Conservation (phyloP, 1,140 invertebrate species). For the Drosophila leontia region DNA sequence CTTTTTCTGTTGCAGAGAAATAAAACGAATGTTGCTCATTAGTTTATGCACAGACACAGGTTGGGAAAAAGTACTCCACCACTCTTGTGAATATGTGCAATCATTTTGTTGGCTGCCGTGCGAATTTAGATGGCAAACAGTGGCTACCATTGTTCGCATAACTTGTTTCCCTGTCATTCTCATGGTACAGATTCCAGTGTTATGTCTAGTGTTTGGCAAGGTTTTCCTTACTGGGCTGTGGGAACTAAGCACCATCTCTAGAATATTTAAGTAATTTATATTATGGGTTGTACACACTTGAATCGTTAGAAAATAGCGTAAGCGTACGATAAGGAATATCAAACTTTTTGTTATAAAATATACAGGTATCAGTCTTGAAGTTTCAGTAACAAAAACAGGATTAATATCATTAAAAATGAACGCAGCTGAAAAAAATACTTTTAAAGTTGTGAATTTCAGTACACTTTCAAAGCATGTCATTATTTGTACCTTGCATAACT, state of each 20-base stretch:
- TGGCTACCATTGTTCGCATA: constrained; percentile 25
- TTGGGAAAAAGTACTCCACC: constrained; percentile 16
- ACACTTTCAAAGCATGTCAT: neutral
- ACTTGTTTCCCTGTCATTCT: constrained; percentile 35
- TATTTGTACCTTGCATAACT: neutral
- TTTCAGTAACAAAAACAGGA: neutral
- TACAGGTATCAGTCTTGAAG: neutral
- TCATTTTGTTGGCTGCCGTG: constrained; percentile 19
- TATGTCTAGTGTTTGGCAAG: constrained; percentile 19
- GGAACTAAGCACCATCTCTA: constrained; percentile 3
- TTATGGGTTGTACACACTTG: neutral
- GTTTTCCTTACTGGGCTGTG: constrained; percentile 9
- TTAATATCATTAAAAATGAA: neutral
- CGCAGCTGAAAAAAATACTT: too few relatives aligned
- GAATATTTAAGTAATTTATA: neutral
- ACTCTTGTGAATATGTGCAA: constrained; percentile 11
- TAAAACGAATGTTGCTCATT: constrained; percentile 55
- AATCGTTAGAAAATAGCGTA: neutral
- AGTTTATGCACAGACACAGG: constrained; percentile 48
- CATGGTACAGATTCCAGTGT: constrained; percentile 32
- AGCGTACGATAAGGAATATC: too few relatives aligned
- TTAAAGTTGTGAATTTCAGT: neutral
- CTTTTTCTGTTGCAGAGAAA: constrained; percentile 25
- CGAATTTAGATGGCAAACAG: constrained; percentile 34
- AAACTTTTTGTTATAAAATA: neutral